A percentile compares a stretch with the other conserved stretches of the same genome.
Conservation (phyloP, 2,797 vertebrate species). For the Graptemys geographica region DNA sequence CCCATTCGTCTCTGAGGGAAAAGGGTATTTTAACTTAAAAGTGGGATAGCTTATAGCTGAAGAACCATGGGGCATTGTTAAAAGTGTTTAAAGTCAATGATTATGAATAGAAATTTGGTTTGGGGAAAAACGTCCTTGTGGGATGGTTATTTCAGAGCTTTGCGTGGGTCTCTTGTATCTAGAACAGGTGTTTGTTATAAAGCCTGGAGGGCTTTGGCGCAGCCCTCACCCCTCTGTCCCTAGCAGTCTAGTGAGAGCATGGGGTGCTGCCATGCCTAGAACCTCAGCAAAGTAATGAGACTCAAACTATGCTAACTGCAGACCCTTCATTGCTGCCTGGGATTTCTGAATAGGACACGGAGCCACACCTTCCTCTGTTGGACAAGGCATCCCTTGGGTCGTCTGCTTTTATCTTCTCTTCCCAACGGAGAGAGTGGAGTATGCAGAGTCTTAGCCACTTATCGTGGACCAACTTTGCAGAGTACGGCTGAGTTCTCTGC, state of each 20-base stretch:
- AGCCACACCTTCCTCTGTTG: not conserved
- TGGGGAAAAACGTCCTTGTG: not conserved
- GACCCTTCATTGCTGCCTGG: not conserved
- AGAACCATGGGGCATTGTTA: not conserved
- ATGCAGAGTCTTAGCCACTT: not conserved
- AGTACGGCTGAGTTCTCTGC: not conserved
- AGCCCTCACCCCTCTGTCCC: not conserved
- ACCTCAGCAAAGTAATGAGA: not conserved
- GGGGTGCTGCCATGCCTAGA: not conserved
- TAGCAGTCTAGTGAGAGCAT: not conserved
- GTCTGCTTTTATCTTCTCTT: not conserved
- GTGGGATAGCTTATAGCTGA: not conserved
- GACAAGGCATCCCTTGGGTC: not conserved
- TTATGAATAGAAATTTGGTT: not conserved
- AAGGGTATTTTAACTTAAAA: not conserved
- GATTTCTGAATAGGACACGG: not conserved
- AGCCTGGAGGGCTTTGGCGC: not conserved
- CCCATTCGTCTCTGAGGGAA: not conserved
- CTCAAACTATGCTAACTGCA: not conserved
- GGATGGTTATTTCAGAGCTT: not conserved
- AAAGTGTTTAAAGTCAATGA: no score
- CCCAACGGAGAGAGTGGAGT: not conserved
- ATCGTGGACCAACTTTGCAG: not conserved
- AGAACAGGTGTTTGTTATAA: not conserved
- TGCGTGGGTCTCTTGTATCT: not conserved